phyloP scores from a whole-genome alignment of 2,113 vertebrate species.

The Oreochromis tanganicae region DNA sequence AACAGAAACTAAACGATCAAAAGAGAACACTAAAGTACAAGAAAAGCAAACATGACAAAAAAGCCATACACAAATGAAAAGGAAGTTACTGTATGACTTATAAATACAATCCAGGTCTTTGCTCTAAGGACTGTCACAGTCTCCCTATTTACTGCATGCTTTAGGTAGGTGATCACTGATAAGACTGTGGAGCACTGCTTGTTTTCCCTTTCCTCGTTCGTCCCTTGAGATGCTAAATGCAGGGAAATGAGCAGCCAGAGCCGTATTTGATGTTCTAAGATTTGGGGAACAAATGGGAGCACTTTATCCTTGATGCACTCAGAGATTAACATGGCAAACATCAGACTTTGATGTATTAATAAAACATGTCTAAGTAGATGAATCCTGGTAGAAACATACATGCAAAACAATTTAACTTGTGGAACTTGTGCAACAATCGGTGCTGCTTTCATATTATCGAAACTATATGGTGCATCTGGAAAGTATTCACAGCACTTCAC shows the following conservation, averaged over 20 bases:
- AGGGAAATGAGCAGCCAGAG: constrained; percentile 67
- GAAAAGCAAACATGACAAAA: neutral
- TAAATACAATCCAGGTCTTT: neutral
- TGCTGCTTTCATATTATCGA: neutral
- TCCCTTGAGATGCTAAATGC: constrained; percentile 64
- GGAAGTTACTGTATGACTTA: neutral
- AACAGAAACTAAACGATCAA: neutral
- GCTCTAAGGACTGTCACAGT: neutral
- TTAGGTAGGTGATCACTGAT: constrained; percentile 81
- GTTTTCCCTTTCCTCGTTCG: constrained; percentile 65
- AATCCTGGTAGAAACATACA: neutral
- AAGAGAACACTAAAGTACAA: neutral
- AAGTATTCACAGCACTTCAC: neutral
- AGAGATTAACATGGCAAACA: constrained; percentile 16
- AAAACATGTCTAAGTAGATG: neutral
- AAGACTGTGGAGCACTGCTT: constrained; percentile 64
- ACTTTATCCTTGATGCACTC: constrained; percentile 14
- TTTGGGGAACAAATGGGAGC: constrained; percentile 46
- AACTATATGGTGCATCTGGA: neutral
- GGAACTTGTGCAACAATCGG: neutral
- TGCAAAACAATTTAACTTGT: neutral
- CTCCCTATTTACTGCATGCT: constrained; percentile 59
- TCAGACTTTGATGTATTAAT: constrained; percentile 1
- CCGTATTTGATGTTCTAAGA: constrained; percentile 69
- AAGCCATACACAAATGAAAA: neutral